Base-by-base conservation (phyloP, 2,797 vertebrate genomes). In the Cossypha heuglini region DNA sequence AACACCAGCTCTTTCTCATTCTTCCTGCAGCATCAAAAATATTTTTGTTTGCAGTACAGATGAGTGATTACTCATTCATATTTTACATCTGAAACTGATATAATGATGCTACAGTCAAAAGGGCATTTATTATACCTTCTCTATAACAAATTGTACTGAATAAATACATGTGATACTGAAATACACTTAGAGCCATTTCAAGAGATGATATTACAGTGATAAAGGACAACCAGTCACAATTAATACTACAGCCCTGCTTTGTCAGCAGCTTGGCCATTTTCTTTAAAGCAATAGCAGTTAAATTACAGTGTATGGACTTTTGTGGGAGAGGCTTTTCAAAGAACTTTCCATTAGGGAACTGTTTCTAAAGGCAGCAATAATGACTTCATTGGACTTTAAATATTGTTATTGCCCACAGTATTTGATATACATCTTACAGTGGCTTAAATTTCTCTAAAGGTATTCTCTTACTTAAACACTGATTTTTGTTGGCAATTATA, bases 371-470 rank as follows among this genome's bases (percentile, higher is more conserved):
- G 62, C 16, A 45, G 43, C 16, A 80, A 40, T 85, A 73, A 42
- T 77, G 11, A 76, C 63, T 89, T 64, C 59, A 40, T 20, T 69
- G n/a, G 24, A 54, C 49, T 96, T 94, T 46, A 55, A 93, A 91
- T 86, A 57, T 19, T 38, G 8, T 42, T 76, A 52, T 63, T 91
- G 38, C 3, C 13, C 13, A 13, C 6, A 3, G 14, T 42, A 67
- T 73, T 95, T 91, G 57, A 29, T 83, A 74, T 92, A 74, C 10
- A 69, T 38, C 21, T 68, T 73, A 64, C 4, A 73, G 22, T 77
- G 35, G 11, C 71, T 92, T 89, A 64, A 72, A 52, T 29, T 79
- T n/a, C 15, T 86, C 25, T 45, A 52, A 57, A 82, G 24, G 11
- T 79, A 35, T 92, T 78, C 63, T 88, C 13, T 86, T 61, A 66